phyloP scores from a whole-genome alignment of 2,888 invertebrate genomes.

The Zhuqinia jingwanae region DNA sequence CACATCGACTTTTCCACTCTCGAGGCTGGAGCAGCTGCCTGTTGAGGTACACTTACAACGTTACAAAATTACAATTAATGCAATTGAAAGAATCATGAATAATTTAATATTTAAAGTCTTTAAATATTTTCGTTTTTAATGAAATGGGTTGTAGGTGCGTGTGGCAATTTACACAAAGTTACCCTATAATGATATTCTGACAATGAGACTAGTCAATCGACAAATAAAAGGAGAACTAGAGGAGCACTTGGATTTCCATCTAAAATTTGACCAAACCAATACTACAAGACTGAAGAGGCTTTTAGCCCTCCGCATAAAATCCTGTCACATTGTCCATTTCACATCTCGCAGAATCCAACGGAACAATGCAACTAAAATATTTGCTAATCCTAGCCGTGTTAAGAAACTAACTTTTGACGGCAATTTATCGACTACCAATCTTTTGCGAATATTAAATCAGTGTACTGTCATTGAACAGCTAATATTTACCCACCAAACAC shows the following conservation, averaged over 20 bases:
- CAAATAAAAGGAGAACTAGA: constrained; percentile 74
- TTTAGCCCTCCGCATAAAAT: constrained; percentile 60
- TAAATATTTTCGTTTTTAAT: no score
- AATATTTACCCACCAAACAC: constrained; percentile 75
- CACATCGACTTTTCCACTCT: no score
- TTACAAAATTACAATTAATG: no score
- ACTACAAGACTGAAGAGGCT: constrained; percentile 62
- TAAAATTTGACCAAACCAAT: constrained; percentile 73
- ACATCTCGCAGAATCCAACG: constrained; percentile 42
- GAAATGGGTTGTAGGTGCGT: constrained; percentile 74
- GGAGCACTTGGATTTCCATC: constrained; percentile 72
- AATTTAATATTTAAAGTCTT: no score
- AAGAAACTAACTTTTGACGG: constrained; percentile 76
- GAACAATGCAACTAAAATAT: neutral
- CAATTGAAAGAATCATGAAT: no score
- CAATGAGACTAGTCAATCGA: constrained; percentile 64
- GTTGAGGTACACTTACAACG: constrained; percentile 30
- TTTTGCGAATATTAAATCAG: constrained; percentile 70
- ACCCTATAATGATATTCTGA: constrained; percentile 58
- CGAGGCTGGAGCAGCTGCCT: neutral
- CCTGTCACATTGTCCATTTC: constrained; percentile 70
- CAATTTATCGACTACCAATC: constrained; percentile 55
- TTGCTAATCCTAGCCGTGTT: constrained; percentile 65
- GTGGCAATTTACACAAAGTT: constrained; percentile 69
- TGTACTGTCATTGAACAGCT: constrained; percentile 69